phyloP scores from a whole-genome alignment of 2,888 invertebrate species.

The Drosophila acutilabella region DNA sequence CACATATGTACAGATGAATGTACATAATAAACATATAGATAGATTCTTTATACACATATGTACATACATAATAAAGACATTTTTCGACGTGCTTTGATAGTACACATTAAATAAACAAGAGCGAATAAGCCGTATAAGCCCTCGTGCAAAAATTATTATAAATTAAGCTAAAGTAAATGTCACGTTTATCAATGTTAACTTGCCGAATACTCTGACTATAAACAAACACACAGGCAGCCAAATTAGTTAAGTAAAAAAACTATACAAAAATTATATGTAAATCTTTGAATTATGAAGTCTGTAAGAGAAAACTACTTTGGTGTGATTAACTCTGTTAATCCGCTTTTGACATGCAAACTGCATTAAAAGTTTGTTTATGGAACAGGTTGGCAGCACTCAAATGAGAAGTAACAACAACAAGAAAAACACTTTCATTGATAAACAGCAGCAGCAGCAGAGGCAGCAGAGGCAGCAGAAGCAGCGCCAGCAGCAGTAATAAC shows the following conservation, averaged over 20 bases:
- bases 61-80: slow-evolving; percentile 44
- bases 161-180: slow-evolving; percentile 30
- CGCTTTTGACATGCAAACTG: slow-evolving; percentile 8
- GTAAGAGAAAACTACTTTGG: no score
- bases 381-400: slow-evolving; percentile 44
- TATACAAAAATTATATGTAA: no score
- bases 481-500: slow-evolving; percentile 6
- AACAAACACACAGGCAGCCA: background rate
- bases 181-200: slow-evolving; percentile 13
- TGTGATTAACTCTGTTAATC: background rate
- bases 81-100: slow-evolving; percentile 64
- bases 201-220: slow-evolving; percentile 11
- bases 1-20: slow-evolving; percentile 8
- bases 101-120: slow-evolving; percentile 41
- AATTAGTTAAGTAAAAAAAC: no score
- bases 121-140: slow-evolving; percentile 30
- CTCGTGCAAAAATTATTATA: slow-evolving; percentile 36
- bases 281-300: no score
- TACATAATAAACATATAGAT: slow-evolving; percentile 2
- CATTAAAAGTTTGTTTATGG: slow-evolving; percentile 19
- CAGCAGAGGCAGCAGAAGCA: background rate
- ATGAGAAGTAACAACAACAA: slow-evolving; percentile 15
- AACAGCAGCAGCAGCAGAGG: slow-evolving; percentile 25
- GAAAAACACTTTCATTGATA: slow-evolving; percentile 62
- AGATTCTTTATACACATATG: slow-evolving; percentile 1